Conservation (phyloP, 2,113 vertebrate species). For the Crypturellus undulatus region DNA sequence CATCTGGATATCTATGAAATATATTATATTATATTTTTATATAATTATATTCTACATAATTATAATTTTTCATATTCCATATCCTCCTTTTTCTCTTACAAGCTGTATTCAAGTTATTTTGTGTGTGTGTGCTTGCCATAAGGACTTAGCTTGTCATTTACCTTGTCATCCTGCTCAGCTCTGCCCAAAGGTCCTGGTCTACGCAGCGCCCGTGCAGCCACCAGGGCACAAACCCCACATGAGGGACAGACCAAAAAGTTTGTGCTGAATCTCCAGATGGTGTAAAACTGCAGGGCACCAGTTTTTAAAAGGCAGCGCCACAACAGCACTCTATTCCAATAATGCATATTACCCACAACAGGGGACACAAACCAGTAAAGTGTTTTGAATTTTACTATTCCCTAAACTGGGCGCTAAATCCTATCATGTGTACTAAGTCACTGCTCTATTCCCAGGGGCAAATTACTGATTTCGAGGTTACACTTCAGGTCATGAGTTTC, state of each 20-base stretch:
- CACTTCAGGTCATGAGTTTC: not conserved
- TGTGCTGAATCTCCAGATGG: not conserved
- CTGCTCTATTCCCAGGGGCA: fast-evolving
- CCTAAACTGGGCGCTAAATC: not conserved
- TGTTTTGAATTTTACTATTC: not conserved
- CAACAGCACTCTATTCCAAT: not conserved
- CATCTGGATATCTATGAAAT: not conserved
- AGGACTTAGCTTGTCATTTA: conserved; percentile 30
- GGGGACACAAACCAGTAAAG: not conserved
- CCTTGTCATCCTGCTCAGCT: not conserved
- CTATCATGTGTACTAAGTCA: not conserved
- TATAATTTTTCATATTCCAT: too few species aligned
- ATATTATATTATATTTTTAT: not conserved
- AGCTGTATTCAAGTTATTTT: not conserved
- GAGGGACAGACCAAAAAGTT: conserved; percentile 12
- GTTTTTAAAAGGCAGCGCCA: not conserved
- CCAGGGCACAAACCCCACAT: not conserved
- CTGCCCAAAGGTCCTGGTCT: conserved; percentile 55
- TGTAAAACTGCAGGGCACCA: not conserved
- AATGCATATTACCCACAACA: not conserved
- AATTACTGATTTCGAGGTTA: not conserved
- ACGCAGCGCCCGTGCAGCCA: not conserved
- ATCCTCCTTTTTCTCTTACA: not conserved
- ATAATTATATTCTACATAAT: too few species aligned
- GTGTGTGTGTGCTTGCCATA: not conserved